phyloP scores from a whole-genome alignment of 1,140 invertebrate species.

The Drosophila arizonae region DNA sequence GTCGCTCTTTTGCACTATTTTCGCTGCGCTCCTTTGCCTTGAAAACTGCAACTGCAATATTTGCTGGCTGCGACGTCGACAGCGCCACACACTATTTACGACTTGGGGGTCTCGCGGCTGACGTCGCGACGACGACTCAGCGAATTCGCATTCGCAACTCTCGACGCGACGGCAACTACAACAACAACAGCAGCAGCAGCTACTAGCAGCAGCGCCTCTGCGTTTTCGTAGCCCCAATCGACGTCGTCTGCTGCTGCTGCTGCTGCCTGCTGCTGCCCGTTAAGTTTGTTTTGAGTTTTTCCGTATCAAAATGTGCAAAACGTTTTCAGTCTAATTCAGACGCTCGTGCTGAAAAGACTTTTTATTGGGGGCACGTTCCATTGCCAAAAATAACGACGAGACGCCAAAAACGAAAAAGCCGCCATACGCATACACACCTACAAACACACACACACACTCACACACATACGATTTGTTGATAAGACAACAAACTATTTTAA shows the following conservation, averaged over 20 bases:
- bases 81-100: slow-evolving; percentile 65
- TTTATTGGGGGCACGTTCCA: slow-evolving; percentile 66
- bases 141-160: slow-evolving; percentile 67
- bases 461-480: slow-evolving; percentile 7
- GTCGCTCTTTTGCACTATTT: slow-evolving; percentile 25
- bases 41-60: slow-evolving; percentile 44
- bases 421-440: slow-evolving; percentile 5
- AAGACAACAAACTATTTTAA: slow-evolving; percentile 4
- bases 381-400: slow-evolving; percentile 16
- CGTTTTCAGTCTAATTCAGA: slow-evolving; percentile 83
- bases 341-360: slow-evolving; percentile 83
- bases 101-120: slow-evolving; percentile 42
- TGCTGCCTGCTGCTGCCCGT: slow-evolving; percentile 30
- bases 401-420: slow-evolving; percentile 41
- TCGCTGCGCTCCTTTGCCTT: slow-evolving; percentile 44
- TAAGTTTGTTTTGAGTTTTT: slow-evolving; percentile 82
- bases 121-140: slow-evolving; percentile 61
- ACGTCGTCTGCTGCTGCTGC: slow-evolving; percentile 36
- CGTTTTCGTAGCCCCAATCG: slow-evolving; percentile 27
- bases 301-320: slow-evolving; percentile 83
- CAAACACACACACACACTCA: background rate
- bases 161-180: slow-evolving; percentile 46
- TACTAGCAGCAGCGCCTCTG: slow-evolving; percentile 30
- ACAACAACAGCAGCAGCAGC: slow-evolving; percentile 39
- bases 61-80: slow-evolving; percentile 33